Base-by-base conservation (phyloP, 2,113 vertebrate genomes). In the Tachysurus vachellii region DNA sequence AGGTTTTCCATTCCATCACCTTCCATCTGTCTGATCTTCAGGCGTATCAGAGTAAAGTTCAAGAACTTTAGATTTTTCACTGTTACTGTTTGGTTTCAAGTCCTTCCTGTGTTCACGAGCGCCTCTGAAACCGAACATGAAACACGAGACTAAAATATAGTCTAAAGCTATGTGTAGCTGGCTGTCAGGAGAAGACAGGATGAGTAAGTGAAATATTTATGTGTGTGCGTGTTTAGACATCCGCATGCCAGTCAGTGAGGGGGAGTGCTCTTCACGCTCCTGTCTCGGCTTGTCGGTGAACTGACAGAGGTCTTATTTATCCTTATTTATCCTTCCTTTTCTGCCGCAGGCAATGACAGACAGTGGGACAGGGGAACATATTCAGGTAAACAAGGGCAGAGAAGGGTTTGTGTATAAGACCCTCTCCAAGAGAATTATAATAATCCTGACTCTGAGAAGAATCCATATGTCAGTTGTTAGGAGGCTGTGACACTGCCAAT, bases 351-450 rank as follows among this genome's bases (percentile, higher is more conserved):
- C 93, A 53, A 90, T 88, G 87, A 89, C 89, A 90, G 76, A 82
- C 81, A 84, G 90, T 70, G 87, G 86, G 90, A 76, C 44, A 82
- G 88, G 87, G 88, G 64, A 75, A 85, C 68, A 87, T 71, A 68
- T 47, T 10, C 89, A 87, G 90, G 90, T 92, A 93, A 93, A 94
- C 94, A 94, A 94, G 92, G 92, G 91, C 92, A 83, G 75, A 81
- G 92, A 84, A 94, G 92, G 88, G 91, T 91, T 90, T 89, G 89
- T 85, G 88, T 85, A 84, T 90, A 80, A 88, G 90, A 89, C 89
- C 89, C 87, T 86, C 73, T 90, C 89, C 91, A 77, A 84, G 62
- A 42, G 89, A 53, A 76, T 77, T 85, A 53, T 89, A 84, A 88
- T 91, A 91, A 92, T 89, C 91, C 89, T 82, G 54, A 57, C 84